A percentile compares a stretch with the other conserved stretches of the same genome.
These are phyloP conservation scores for Periphyllus acericola DNA, from an alignment of 2,888 invertebrate species.

Conservation along the genomic window DNA sequence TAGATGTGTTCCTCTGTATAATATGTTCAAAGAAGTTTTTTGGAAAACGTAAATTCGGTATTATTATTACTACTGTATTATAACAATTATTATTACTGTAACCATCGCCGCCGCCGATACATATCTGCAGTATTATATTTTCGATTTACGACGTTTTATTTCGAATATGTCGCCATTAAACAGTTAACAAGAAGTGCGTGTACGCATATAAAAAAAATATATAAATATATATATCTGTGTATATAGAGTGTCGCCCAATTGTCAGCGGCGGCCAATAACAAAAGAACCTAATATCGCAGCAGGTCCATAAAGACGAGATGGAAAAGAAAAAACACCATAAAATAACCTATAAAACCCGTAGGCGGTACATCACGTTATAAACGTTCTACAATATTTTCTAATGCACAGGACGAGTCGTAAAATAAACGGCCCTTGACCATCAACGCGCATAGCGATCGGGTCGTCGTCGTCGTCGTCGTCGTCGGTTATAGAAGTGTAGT, in stretches of 20 bases:
- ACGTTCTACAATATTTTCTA: slow-evolving; percentile 22
- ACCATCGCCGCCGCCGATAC: background rate
- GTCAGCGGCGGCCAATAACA: slow-evolving; percentile 31
- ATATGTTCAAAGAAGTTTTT: no score
- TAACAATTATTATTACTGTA: background rate
- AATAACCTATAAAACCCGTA: slow-evolving; percentile 31
- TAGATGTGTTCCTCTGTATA: no score
- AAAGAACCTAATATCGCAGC: slow-evolving; percentile 13
- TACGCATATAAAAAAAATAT: no score
- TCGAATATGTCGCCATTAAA: slow-evolving; percentile 31
- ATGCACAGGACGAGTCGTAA: slow-evolving; percentile 43
- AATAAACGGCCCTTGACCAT: slow-evolving; percentile 9
- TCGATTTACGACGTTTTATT: slow-evolving; percentile 27
- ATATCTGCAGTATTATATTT: background rate
- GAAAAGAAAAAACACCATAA: slow-evolving; percentile 10
- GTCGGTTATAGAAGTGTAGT: no score
- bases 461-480: no score
- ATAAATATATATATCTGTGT: no score
- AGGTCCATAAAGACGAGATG: background rate
- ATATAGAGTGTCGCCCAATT: background rate
- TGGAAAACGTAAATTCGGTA: no score
- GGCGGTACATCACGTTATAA: background rate
- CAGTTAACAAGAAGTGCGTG: background rate
- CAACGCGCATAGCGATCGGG: background rate
- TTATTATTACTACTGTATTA: background rate